A percentile compares a stretch with the other conserved stretches of the same genome.
phyloP scores from a whole-genome alignment of 2,113 vertebrate genomes.

The Diadophis punctatus region DNA sequence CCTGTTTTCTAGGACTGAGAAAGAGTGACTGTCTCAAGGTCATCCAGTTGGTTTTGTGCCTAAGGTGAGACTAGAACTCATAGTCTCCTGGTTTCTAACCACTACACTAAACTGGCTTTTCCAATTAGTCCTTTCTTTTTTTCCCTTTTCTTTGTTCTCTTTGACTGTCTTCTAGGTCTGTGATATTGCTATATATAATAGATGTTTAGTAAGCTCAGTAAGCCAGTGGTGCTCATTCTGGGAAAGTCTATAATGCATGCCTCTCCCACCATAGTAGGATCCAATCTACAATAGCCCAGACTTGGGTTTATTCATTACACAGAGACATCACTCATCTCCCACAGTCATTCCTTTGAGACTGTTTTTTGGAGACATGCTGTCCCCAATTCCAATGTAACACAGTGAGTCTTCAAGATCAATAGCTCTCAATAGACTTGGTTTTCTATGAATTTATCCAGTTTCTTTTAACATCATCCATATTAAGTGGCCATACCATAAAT shows the following conservation, averaged over 20 bases:
- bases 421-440: not conserved
- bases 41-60: not conserved
- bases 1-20: not conserved
- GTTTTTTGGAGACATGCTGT: not conserved
- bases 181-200: not conserved
- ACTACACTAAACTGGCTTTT: not conserved
- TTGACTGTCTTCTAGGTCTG: not conserved
- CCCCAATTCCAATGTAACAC: not conserved
- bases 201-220: not conserved
- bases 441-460: not conserved
- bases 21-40: not conserved
- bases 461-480: not conserved
- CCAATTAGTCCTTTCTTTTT: not conserved
- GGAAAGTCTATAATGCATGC: not conserved
- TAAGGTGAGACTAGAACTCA: not conserved
- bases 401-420: not conserved
- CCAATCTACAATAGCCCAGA: not conserved
- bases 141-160: not conserved
- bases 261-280: not conserved
- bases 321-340: not conserved
- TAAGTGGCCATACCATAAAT: not conserved
- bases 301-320: not conserved
- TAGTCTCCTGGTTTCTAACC: not conserved
- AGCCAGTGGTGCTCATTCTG: not conserved
- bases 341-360: not conserved